Base-by-base conservation (phyloP, 2,797 vertebrate genomes). In the Arrhamphus sclerolepis region DNA sequence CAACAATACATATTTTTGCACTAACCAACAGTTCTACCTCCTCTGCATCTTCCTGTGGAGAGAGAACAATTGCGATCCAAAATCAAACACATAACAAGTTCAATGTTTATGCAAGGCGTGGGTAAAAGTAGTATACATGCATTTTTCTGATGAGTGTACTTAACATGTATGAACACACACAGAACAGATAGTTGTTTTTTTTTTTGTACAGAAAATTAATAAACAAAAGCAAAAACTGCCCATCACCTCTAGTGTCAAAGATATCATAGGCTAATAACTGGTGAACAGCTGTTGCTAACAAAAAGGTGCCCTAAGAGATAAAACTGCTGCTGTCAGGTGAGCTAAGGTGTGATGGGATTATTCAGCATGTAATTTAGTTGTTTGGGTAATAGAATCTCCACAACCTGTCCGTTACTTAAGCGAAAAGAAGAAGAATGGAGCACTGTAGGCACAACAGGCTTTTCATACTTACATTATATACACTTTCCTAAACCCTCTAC, bases 371-470 rank as follows among this genome's bases (percentile, higher is more conserved):
- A 62, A 63, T 40, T 72, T 20, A 65, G 19, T 73, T 63, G 4
- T 75, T 68, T 75, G 63, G 77, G 77, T 76, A 28, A 59, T 66
- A 62, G 65, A 64, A 41, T 11, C 47, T 59, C 70, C 47, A 72
- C 44, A 54, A 59, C 50, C 17, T 42, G 54, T 67, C 69, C 64
- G 55, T 38, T 62, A 61, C 38, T 78, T 51, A 70, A 64, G 71
- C 79, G 52, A 77, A 42, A 70, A 69, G 41, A 74, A 70, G 44
- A 64, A 57, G 28, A 77, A 78, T 46, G 56, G 62, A 81, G 66
- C 78, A 82, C 78, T 75, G 51, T 82, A 89, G 86, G 87, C 88
- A 89, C 87, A 82, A 65, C 75, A 85, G 87, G 82, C 81, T 87
- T 77, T 80, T 78, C 77, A 72, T 89, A 86, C 72, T 83, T 86